These are phyloP conservation scores for Pristionchus exspectatus DNA, from an alignment of 2,888 invertebrate genomes.

Conservation along the genomic window DNA sequence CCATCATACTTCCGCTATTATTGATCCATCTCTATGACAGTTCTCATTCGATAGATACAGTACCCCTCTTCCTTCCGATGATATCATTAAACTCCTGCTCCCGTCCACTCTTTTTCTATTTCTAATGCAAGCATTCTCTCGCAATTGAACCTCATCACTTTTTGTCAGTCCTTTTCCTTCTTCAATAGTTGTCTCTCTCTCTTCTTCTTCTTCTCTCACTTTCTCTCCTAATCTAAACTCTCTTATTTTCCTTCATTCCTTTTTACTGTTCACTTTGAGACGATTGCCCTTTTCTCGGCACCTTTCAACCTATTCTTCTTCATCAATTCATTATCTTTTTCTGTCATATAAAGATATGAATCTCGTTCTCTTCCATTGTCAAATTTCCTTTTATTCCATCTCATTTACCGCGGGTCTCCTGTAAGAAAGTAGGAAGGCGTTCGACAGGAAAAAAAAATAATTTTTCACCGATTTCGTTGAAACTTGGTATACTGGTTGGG, in stretches of 20 bases:
- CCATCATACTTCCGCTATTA: slow-evolving; percentile 21
- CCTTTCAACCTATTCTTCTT: slow-evolving; percentile 33
- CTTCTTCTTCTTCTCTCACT: background rate
- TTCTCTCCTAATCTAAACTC: background rate
- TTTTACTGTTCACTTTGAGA: background rate
- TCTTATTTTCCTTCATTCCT: background rate
- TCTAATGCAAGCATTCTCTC: slow-evolving; percentile 29
- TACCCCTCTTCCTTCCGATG: slow-evolving; percentile 17
- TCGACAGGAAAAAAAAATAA: too few relatives aligned
- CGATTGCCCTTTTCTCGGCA: slow-evolving; percentile 41
- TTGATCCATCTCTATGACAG: background rate
- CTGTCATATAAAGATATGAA: slow-evolving; percentile 25
- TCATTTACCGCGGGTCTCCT: too few relatives aligned
- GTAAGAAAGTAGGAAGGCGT: too few relatives aligned
- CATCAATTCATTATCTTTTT: slow-evolving; percentile 37
- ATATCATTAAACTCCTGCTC: background rate
- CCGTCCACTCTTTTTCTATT: background rate
- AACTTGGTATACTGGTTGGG: too few relatives aligned
- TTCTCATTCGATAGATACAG: background rate
- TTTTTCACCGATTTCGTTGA: too few relatives aligned
- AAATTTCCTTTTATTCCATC: background rate
- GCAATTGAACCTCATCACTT: slow-evolving; percentile 39
- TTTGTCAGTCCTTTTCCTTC: slow-evolving; percentile 1
- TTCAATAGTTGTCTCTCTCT: background rate
- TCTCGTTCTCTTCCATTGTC: slow-evolving; percentile 9